A percentile compares a stretch with the other conserved stretches of the same genome.
These are phyloP conservation scores for Sminthurides aquaticus DNA, from an alignment of 2,888 invertebrate species.

Conservation along the genomic window DNA sequence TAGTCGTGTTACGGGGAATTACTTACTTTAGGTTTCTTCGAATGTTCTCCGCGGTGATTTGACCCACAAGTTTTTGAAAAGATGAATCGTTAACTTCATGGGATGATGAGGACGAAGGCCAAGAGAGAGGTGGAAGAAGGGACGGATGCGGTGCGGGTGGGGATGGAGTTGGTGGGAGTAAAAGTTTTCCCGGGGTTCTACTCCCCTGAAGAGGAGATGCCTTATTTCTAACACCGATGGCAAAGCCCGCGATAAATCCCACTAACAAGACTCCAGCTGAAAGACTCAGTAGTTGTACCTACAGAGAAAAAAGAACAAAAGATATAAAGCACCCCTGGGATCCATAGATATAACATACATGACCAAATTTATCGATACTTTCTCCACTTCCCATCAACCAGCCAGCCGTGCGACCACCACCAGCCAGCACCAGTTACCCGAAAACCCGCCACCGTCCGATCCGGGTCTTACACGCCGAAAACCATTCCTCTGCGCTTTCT, in stretches of 20 bases:
- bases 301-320: constrained; percentile 3
- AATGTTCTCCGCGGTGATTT: constrained; percentile 41
- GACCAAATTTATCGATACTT: background rate
- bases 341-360: background rate
- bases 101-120: constrained; percentile 17
- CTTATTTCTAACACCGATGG: constrained; percentile 31
- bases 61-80: constrained; percentile 38
- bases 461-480: no score
- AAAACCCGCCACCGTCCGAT: no score
- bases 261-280: constrained; percentile 34
- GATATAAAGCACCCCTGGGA: constrained; percentile 6
- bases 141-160: constrained; percentile 8
- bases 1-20: background rate
- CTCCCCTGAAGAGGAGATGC: background rate
- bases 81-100: constrained; percentile 40
- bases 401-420: background rate
- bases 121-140: constrained; percentile 24
- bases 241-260: constrained; percentile 38
- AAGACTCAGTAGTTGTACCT: constrained; percentile 37
- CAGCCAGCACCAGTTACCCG: background rate
- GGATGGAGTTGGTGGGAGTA: background rate
- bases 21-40: constrained; percentile 41
- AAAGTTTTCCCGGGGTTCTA: constrained; percentile 16
- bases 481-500: no score
- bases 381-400: background rate